A percentile compares a stretch with the other conserved stretches of the same genome.
Conservation (phyloP, 2,888 invertebrate genomes). For the Ormyrus rosae region DNA sequence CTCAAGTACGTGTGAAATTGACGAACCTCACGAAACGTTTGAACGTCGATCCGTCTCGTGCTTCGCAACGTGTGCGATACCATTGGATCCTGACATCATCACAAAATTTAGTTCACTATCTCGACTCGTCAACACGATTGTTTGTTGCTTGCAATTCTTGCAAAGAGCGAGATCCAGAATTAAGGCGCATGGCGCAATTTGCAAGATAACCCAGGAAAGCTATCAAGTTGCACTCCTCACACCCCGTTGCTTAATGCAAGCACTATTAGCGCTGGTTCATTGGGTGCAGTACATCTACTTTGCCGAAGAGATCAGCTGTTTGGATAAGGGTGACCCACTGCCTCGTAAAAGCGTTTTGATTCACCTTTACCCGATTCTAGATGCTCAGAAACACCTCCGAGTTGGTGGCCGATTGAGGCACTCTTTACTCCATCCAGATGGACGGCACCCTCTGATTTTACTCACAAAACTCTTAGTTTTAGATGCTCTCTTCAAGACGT, state of each 20-base stretch:
- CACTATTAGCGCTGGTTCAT: background rate
- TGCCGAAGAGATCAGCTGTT: slow-evolving; percentile 2
- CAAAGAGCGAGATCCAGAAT: background rate
- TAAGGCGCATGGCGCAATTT: too few species aligned
- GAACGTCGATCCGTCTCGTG: background rate
- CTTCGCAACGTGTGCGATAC: background rate
- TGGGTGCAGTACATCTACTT: slow-evolving; percentile 1
- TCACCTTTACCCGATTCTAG: background rate
- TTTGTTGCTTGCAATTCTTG: background rate
- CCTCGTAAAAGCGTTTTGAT: background rate
- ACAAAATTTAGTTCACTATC: background rate
- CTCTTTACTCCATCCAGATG: slow-evolving; percentile 7
- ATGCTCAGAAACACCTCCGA: background rate
- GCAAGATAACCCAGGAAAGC: background rate
- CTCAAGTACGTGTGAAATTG: background rate
- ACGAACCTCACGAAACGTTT: background rate
- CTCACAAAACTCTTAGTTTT: slow-evolving; percentile 1
- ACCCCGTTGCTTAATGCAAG: background rate
- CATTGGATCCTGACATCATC: background rate
- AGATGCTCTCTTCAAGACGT: slow-evolving; percentile 2
- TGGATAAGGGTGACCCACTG: background rate
- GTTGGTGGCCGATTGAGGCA: background rate
- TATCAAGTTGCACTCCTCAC: background rate
- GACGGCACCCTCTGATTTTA: background rate
- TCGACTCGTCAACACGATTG: background rate